Evolutionary conservation across 2,888 invertebrate species (phyloP).

Genomic region (Ryuthela nishihirai): DNA sequence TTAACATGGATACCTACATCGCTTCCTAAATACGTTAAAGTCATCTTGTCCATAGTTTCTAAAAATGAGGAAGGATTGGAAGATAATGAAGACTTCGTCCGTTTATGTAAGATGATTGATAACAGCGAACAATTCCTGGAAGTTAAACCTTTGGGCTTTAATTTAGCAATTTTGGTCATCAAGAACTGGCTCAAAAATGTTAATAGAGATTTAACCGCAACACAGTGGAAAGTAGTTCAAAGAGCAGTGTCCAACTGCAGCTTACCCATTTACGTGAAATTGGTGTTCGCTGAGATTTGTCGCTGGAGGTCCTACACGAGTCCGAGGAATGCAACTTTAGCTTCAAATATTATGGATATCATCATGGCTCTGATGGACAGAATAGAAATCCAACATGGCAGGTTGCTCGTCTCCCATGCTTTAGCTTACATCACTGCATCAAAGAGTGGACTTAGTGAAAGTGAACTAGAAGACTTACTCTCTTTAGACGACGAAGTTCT

Average conservation of each 20-base stretch:
- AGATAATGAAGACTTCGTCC: slow-evolving; percentile 78
- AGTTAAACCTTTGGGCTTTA: slow-evolving; percentile 75
- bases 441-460: slow-evolving; percentile 84
- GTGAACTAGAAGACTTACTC: slow-evolving; percentile 86
- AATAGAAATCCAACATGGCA: slow-evolving; percentile 92
- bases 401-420: slow-evolving; percentile 87
- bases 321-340: slow-evolving; percentile 76
- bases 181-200: slow-evolving; percentile 85
- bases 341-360: slow-evolving; percentile 92
- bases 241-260: slow-evolving; percentile 91
- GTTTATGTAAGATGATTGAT: slow-evolving; percentile 81
- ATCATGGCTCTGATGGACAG: slow-evolving; percentile 95
- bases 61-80: slow-evolving; percentile 91
- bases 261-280: slow-evolving; percentile 91
- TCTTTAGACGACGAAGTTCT: slow-evolving; percentile 91
- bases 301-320: slow-evolving; percentile 96
- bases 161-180: slow-evolving; percentile 87
- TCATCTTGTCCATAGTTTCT: slow-evolving; percentile 84
- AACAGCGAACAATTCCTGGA: slow-evolving; percentile 83
- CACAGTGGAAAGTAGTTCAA: slow-evolving; percentile 90
- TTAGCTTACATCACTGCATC: slow-evolving; percentile 96
- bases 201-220: slow-evolving; percentile 80
- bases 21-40: slow-evolving; percentile 84
- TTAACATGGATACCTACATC: slow-evolving; percentile 93
- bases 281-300: slow-evolving; percentile 96